Evolutionary conservation across 2,888 invertebrate species (phyloP).

Genomic region (Holacanthella duospinosa): DNA sequence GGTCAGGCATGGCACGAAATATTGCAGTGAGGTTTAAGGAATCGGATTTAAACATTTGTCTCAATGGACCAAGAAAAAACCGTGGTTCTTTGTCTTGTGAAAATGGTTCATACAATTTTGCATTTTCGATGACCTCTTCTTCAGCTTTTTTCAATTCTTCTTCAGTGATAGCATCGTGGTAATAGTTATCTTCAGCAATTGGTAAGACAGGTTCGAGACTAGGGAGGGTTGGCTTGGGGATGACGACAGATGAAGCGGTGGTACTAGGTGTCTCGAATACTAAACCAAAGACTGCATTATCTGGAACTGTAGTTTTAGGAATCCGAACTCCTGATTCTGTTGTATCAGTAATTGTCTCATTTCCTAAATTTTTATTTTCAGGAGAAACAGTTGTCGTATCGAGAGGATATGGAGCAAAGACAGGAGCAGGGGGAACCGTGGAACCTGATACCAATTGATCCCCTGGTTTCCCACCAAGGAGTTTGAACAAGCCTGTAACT

Average conservation of each 20-base stretch:
- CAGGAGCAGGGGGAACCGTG: neutral
- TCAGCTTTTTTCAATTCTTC: conserved; percentile 28
- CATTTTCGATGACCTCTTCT: conserved; percentile 23
- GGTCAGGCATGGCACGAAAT: conserved; percentile 28
- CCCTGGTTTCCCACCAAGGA: conserved; percentile 25
- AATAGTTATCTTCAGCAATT: conserved; percentile 10
- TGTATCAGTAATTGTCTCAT: neutral
- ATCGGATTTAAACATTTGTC: conserved; percentile 21
- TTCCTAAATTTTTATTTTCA: neutral
- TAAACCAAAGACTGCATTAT: neutral
- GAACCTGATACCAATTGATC: neutral
- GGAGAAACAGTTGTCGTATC: neutral
- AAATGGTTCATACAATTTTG: conserved; percentile 17
- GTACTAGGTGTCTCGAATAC: neutral
- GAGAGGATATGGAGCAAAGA: neutral
- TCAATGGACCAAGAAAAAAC: conserved; percentile 19
- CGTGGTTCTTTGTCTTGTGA: conserved; percentile 23
- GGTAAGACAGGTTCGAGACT: neutral
- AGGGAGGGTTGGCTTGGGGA: neutral
- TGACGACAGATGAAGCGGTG: neutral
- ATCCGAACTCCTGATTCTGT: neutral
- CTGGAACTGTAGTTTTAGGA: neutral
- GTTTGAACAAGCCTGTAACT: conserved; percentile 30
- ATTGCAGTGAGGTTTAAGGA: conserved; percentile 29
- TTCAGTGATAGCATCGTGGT: conserved; percentile 16